phyloP scores from a whole-genome alignment of 2,113 vertebrate genomes.

The Girardinichthys multiradiatus region DNA sequence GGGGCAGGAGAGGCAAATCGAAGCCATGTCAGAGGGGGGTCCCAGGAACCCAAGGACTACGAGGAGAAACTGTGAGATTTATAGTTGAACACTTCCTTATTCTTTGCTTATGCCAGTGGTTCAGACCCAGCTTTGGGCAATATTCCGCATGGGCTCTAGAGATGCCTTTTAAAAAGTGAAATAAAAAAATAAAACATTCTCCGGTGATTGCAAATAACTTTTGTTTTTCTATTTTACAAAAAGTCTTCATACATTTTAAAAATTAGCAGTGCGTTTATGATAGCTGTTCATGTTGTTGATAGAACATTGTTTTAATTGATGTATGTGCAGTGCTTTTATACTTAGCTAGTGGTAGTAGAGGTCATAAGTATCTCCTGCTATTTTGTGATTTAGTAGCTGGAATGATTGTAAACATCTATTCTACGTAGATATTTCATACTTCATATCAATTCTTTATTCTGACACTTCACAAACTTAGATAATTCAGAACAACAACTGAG shows the following conservation, averaged over 20 bases:
- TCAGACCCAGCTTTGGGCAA: neutral
- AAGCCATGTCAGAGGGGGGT: constrained; percentile 78
- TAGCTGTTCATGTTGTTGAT: no score
- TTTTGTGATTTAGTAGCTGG: no score
- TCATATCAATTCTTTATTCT: neutral
- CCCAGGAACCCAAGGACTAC: constrained; percentile 76
- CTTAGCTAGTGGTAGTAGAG: no score
- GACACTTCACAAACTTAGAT: neutral
- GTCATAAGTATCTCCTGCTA: no score
- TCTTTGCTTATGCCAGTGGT: neutral
- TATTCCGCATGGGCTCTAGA: neutral
- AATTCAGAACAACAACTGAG: neutral
- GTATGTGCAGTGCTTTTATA: no score
- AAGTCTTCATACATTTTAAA: no score
- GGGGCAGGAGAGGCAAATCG: constrained; percentile 81
- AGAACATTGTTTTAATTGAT: no score
- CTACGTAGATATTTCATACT: neutral
- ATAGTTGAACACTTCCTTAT: neutral
- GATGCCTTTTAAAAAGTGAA: neutral
- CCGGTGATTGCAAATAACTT: no score
- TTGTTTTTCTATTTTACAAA: neutral
- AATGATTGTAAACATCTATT: neutral
- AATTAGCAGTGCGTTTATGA: no score
- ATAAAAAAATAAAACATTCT: neutral
- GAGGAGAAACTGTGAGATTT: constrained; percentile 80